Evolutionary conservation across 2,888 invertebrate genomes (phyloP).

Genomic region (Tipula unca): DNA sequence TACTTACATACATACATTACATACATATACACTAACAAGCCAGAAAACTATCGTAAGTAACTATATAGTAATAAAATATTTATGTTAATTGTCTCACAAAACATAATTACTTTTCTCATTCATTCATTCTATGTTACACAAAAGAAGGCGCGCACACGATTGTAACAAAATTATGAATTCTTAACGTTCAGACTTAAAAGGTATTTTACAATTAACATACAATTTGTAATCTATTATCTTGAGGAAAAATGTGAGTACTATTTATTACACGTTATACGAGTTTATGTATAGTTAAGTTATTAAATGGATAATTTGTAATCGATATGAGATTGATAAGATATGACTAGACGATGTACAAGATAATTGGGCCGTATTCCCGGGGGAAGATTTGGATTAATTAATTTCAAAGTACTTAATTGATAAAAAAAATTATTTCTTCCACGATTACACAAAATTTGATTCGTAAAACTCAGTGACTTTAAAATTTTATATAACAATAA

Average conservation of each 20-base stretch:
- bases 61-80: not conserved
- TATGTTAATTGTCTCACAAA: not conserved
- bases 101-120: not conserved
- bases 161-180: not conserved
- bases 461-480: no score
- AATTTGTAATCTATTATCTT: conserved; percentile 14
- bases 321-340: not conserved
- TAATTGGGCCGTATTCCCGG: no score
- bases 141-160: not conserved
- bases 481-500: no score
- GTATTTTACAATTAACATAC: not conserved
- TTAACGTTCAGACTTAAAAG: not conserved
- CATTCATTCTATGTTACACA: not conserved
- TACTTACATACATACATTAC: no score
- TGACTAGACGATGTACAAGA: no score
- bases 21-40: not conserved
- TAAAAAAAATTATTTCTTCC: no score
- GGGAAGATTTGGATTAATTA: no score
- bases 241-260: not conserved
- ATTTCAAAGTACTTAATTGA: no score
- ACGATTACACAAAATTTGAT: no score
- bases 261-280: not conserved
- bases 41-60: not conserved
- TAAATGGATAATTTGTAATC: not conserved
- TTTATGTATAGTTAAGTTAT: not conserved